These are phyloP conservation scores for Phymastichus coffea DNA, from an alignment of 1,140 invertebrate species.

Conservation along the genomic window DNA sequence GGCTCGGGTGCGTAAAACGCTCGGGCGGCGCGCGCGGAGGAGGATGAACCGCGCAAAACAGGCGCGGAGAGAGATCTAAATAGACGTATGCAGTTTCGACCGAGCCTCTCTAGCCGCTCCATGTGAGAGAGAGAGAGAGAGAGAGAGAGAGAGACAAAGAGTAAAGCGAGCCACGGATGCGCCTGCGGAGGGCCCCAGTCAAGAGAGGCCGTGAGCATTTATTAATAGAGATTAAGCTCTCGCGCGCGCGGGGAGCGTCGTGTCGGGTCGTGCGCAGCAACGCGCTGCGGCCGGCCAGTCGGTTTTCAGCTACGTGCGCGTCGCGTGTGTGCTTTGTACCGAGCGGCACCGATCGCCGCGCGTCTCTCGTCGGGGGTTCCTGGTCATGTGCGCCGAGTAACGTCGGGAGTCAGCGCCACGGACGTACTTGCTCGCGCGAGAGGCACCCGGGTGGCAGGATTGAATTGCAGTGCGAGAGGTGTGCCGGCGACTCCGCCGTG, in stretches of 20 bases:
- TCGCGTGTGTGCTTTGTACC: no score
- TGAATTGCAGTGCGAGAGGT: neutral
- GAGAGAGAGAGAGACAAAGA: neutral
- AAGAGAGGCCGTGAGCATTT: conserved; percentile 41
- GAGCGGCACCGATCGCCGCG: neutral
- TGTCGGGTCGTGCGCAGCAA: conserved; percentile 54
- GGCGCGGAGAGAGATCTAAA: no score
- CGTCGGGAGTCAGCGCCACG: neutral
- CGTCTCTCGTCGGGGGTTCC: no score
- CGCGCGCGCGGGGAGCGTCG: conserved; percentile 38
- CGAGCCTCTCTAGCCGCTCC: no score
- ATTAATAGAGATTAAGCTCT: conserved; percentile 57
- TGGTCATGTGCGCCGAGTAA: conserved; percentile 40
- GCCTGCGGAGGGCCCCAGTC: neutral
- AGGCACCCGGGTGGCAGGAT: neutral
- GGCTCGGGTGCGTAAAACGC: neutral
- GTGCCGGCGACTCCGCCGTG: neutral
- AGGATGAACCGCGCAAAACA: no score
- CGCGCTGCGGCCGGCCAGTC: conserved; percentile 20
- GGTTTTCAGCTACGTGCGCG: no score
- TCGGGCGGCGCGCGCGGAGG: neutral
- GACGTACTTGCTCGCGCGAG: neutral
- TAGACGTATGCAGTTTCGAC: no score
- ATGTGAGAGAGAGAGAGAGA: no score
- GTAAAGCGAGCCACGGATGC: neutral